Base-by-base conservation (phyloP, 2,797 vertebrate species). In the Lagorchestes hirsutus region DNA sequence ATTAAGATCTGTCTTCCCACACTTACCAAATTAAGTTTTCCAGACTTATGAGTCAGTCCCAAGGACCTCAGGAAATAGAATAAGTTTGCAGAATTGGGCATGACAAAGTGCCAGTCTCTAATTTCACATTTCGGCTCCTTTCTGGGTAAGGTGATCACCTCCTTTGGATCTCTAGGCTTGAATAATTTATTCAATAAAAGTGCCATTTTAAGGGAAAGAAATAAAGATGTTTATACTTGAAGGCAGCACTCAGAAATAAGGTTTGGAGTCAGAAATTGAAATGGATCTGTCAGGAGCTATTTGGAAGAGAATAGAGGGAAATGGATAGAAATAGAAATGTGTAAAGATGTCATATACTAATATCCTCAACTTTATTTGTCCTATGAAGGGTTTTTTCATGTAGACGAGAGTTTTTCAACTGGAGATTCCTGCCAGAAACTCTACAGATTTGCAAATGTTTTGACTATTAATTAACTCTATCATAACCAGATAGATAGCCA, bases 11-110 rank as follows among this genome's bases (percentile, higher is more conserved):
- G 95, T 97, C 98, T 98, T 97, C 97, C 82, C 94, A 98, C 97
- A 98, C 96, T 98, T 97, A 95, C 91, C 97, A 98, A 98, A 98
- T 97, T 98, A 98, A 97, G 97, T 98, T 98, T 98, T 98, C 95
- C 93, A 96, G 96, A 90, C 94, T 97, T 96, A 40, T 58, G 93
- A 96, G 97, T 98, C 91, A 96, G 96, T 98, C 93, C 95, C 18
- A 95, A 50, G 95, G 93, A 96, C 91, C 50, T 98, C 91, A 96
- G 98, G 94, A 74, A 95, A 95, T 57, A 95, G 40, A 94, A 97
- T 92, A 94, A 90, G 67, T 96, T 94, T 94, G 95, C 12, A 52
- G 94, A 96, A 55, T 98, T 95, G 98, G 95, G 92, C 94, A 91
- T 54, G 97, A 96, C 96, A 97, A 93, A 93, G 87, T 96, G 94